Evolutionary conservation across 2,888 invertebrate species (phyloP).

Genomic region (Isoperla grammatica): DNA sequence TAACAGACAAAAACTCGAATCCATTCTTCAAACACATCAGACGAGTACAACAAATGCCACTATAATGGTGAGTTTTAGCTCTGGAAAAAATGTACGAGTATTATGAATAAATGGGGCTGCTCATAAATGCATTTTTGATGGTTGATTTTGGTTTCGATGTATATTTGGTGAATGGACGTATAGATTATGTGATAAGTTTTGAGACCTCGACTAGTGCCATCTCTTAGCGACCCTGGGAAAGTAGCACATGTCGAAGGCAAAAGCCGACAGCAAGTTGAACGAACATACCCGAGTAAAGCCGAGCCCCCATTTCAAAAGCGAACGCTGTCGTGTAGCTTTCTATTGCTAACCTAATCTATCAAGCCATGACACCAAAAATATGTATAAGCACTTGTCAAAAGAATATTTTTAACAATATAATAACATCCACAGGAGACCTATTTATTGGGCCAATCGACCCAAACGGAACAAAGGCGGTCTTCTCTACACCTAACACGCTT

Average conservation of each 20-base stretch:
- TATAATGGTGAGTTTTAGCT: too few relatives aligned
- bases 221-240: conserved; percentile 13
- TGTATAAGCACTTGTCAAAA: conserved; percentile 12
- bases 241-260: conserved; percentile 7
- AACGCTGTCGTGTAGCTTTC: conserved; percentile 15
- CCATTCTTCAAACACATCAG: too few relatives aligned
- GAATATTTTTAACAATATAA: conserved; percentile 1
- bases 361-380: conserved; percentile 16
- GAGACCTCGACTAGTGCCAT: conserved; percentile 7
- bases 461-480: too few relatives aligned
- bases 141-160: too few relatives aligned
- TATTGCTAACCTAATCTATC: conserved; percentile 15
- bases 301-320: conserved; percentile 17
- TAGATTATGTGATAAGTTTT: background rate
- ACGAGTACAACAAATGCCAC: too few relatives aligned
- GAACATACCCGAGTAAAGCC: conserved; percentile 4
- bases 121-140: too few relatives aligned
- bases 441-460: background rate
- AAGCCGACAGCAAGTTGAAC: background rate
- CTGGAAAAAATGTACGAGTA: too few relatives aligned
- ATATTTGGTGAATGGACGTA: too few relatives aligned
- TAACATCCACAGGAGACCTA: background rate
- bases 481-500: background rate
- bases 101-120: too few relatives aligned
- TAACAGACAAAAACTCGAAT: too few relatives aligned